These are phyloP conservation scores for Sinocyclocheilus maitianheensis DNA, from an alignment of 2,113 vertebrate genomes.

Conservation along the genomic window DNA sequence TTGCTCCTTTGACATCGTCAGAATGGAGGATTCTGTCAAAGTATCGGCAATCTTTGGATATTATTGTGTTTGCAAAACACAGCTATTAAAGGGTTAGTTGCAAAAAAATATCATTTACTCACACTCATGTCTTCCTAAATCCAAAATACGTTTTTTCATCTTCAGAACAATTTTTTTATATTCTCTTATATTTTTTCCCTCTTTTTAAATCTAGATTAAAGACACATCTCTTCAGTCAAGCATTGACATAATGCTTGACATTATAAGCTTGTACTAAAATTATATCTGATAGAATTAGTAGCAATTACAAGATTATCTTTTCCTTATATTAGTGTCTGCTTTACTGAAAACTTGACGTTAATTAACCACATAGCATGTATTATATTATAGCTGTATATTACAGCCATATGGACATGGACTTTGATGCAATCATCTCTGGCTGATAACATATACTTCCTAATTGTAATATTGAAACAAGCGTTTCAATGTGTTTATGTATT, in stretches of 20 bases:
- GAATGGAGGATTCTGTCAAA: not conserved
- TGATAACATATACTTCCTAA: not conserved
- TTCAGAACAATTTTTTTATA: not conserved
- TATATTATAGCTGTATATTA: too few relatives aligned
- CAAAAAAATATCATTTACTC: not conserved
- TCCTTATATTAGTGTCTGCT: not conserved
- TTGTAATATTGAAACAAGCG: not conserved
- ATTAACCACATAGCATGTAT: not conserved
- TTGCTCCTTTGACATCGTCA: not conserved
- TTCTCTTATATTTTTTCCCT: not conserved
- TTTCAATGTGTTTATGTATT: too few relatives aligned
- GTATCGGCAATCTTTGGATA: not conserved
- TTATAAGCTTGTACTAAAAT: not conserved
- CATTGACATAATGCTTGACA: not conserved
- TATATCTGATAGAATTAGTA: not conserved
- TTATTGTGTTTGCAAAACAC: not conserved
- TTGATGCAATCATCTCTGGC: not conserved
- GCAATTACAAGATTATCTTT: not conserved
- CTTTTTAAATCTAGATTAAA: not conserved
- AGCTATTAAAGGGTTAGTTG: too few relatives aligned
- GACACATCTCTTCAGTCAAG: not conserved
- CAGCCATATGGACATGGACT: too few relatives aligned
- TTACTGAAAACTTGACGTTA: not conserved
- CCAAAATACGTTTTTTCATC: not conserved
- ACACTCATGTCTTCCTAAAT: not conserved